Evolutionary conservation across 2,888 invertebrate species (phyloP).

Genomic region (Morpho deidamia): DNA sequence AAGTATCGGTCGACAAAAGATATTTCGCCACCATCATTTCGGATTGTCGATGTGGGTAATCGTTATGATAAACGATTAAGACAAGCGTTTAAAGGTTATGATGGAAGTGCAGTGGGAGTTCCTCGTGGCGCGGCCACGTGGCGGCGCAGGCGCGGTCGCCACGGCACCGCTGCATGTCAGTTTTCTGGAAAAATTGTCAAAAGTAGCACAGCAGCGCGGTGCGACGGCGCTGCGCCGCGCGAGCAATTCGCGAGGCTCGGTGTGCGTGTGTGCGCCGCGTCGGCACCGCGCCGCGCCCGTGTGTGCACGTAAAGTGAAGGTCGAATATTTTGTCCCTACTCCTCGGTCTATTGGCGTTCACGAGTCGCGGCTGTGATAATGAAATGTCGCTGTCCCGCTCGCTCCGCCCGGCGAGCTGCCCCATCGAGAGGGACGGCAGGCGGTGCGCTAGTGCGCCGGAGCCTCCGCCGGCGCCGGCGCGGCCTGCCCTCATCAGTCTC

Average conservation of each 20-base stretch:
- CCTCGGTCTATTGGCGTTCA: conserved; percentile 77
- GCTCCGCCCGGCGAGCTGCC: conserved; percentile 37
- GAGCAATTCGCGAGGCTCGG: conserved; percentile 34
- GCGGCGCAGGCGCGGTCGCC: conserved; percentile 45
- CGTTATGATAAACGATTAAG: too few relatives aligned
- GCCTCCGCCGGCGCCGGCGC: conserved; percentile 70
- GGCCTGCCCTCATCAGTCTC: conserved; percentile 76
- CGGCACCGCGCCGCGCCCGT: conserved; percentile 47
- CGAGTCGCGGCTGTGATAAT: conserved; percentile 73
- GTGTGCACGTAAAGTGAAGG: conserved; percentile 74
- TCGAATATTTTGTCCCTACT: conserved; percentile 77
- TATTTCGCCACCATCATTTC: too few relatives aligned
- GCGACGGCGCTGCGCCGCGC: conserved; percentile 42
- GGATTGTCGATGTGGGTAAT: too few relatives aligned
- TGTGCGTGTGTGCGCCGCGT: conserved; percentile 56
- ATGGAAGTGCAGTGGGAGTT: conserved; percentile 16
- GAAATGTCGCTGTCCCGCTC: conserved; percentile 64
- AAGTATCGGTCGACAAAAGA: too few relatives aligned
- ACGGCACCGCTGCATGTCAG: conserved; percentile 67
- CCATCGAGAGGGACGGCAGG: conserved; percentile 57
- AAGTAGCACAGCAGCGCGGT: conserved; percentile 64
- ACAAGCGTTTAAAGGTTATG: neutral
- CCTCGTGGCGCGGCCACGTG: conserved; percentile 52
- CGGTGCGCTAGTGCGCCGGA: conserved; percentile 67
- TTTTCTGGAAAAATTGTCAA: conserved; percentile 77